Evolutionary conservation across 1,140 invertebrate species (phyloP).

Genomic region (Zophobas morio): DNA sequence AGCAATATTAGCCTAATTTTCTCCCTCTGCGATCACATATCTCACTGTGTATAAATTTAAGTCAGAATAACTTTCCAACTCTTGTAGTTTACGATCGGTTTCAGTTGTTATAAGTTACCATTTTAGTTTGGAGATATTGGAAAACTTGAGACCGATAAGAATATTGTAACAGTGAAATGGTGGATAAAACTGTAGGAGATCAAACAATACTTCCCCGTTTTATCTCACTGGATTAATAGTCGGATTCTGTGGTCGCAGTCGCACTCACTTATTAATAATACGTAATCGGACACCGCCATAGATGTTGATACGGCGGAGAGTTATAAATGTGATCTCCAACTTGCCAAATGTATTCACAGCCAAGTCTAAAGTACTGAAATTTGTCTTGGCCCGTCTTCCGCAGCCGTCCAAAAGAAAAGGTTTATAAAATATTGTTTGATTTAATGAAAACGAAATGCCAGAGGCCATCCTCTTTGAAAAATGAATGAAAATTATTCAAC

Average conservation of each 20-base stretch:
- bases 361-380: conserved; percentile 53
- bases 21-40: not conserved
- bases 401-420: conserved; percentile 55
- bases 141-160: conserved; percentile 2
- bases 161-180: not conserved
- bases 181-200: not conserved
- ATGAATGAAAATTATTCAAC: conserved; percentile 42
- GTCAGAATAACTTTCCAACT: not conserved
- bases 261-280: not conserved
- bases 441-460: conserved; percentile 57
- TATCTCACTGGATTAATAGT: not conserved
- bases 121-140: conserved; percentile 7
- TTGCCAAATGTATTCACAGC: conserved; percentile 57
- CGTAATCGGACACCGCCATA: conserved; percentile 6
- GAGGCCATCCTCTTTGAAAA: conserved; percentile 44
- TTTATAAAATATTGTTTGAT: conserved; percentile 59
- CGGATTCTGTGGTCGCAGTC: too few relatives aligned
- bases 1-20: too few relatives aligned
- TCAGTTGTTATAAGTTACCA: not conserved
- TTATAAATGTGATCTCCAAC: conserved; percentile 57
- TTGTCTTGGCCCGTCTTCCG: conserved; percentile 55
- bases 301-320: conserved; percentile 43
- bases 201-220: not conserved
- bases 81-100: not conserved
- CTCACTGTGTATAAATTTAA: not conserved